Conservation (phyloP, 1,140 invertebrate genomes). For the Berghia stephanieae region DNA sequence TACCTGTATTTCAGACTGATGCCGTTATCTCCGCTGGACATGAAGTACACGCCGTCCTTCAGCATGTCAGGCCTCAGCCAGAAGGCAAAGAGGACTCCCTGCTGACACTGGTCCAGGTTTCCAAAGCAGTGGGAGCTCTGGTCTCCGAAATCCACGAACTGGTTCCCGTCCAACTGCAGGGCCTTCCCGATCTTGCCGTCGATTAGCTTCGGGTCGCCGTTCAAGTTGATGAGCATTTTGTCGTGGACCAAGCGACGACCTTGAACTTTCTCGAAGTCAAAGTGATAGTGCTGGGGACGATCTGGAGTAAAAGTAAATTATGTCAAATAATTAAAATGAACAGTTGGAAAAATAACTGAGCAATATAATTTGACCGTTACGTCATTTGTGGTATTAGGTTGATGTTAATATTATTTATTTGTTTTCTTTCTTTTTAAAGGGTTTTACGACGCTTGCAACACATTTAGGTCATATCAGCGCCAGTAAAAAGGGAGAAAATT, state of each 20-base stretch:
- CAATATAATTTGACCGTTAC: too few relatives aligned
- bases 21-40: constrained; percentile 62
- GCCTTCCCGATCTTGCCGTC: constrained; percentile 54
- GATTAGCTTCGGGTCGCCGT: constrained; percentile 43
- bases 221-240: constrained; percentile 40
- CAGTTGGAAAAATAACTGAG: too few relatives aligned
- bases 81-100: constrained; percentile 52
- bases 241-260: constrained; percentile 43
- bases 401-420: too few relatives aligned
- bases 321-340: neutral
- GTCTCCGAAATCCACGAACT: constrained; percentile 55
- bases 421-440: too few relatives aligned
- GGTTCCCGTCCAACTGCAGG: constrained; percentile 47
- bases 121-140: constrained; percentile 52
- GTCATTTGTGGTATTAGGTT: too few relatives aligned
- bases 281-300: constrained; percentile 19
- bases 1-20: constrained; percentile 34
- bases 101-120: constrained; percentile 58
- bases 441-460: too few relatives aligned
- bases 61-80: constrained; percentile 54
- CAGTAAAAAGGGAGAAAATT: too few relatives aligned
- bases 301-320: constrained; percentile 17
- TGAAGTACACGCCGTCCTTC: constrained; percentile 48
- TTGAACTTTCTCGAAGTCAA: constrained; percentile 25
- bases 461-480: too few relatives aligned